phyloP scores from a whole-genome alignment of 2,888 invertebrate species.

The Dryocosmus kuriphilus region DNA sequence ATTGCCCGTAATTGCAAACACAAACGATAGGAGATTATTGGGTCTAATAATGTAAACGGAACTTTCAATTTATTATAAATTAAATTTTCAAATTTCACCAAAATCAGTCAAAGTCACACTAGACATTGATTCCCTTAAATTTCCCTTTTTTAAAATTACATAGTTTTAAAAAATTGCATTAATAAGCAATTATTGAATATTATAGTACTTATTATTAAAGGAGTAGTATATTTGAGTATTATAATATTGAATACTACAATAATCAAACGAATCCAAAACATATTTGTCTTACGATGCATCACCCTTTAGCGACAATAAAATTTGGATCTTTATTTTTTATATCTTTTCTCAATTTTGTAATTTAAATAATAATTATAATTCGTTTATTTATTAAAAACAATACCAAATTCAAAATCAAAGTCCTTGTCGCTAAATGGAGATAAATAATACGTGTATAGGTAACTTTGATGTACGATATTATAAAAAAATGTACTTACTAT shows the following conservation, averaged over 20 bases:
- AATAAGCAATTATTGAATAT: slow-evolving; percentile 16
- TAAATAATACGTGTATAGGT: slow-evolving; percentile 8
- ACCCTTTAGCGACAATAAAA: not conserved
- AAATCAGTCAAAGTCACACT: not conserved
- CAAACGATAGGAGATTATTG: too few species aligned
- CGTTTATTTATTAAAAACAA: not conserved
- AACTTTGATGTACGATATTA: slow-evolving; percentile 11
- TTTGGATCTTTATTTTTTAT: not conserved
- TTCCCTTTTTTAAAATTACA: not conserved
- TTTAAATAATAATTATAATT: not conserved
- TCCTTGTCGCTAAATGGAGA: not conserved
- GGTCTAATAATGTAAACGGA: not conserved
- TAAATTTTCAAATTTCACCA: not conserved
- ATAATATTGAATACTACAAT: slow-evolving; percentile 35
- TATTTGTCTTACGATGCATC: slow-evolving; percentile 4
- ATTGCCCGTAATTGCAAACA: too few species aligned
- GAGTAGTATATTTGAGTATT: not conserved
- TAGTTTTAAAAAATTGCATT: not conserved
- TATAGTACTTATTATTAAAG: slow-evolving; percentile 21
- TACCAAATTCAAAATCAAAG: not conserved
- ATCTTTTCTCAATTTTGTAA: not conserved
- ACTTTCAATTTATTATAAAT: not conserved
- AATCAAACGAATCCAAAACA: slow-evolving; percentile 23
- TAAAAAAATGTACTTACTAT: slow-evolving; percentile 33
- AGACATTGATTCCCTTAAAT: not conserved